Conservation (phyloP, 1,140 invertebrate genomes). For the Paraescarpia echinospica region DNA sequence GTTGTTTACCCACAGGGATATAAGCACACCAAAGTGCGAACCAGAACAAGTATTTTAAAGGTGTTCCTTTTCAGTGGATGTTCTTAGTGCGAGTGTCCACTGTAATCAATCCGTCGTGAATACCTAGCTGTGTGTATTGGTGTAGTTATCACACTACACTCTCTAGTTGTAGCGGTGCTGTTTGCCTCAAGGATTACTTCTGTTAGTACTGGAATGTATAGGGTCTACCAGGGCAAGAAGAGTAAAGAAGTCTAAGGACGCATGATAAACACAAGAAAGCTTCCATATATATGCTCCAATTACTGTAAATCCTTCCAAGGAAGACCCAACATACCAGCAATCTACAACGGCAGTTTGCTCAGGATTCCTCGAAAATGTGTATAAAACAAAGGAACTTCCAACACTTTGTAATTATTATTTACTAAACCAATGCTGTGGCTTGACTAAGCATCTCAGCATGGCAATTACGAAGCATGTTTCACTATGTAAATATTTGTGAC, state of each 20-base stretch:
- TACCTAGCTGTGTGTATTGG: too few relatives aligned
- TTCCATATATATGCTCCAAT: not conserved
- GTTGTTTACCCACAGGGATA: too few relatives aligned
- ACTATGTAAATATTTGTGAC: not conserved
- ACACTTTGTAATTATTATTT: not conserved
- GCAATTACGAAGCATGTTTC: not conserved
- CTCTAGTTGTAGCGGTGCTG: too few relatives aligned
- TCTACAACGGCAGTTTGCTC: not conserved
- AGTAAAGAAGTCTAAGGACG: not conserved
- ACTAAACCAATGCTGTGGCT: not conserved
- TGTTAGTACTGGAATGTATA: too few relatives aligned
- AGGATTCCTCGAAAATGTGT: not conserved
- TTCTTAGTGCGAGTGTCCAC: too few relatives aligned
- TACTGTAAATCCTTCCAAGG: not conserved
- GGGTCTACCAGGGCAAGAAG: too few relatives aligned
- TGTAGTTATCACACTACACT: too few relatives aligned
- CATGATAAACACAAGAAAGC: not conserved
- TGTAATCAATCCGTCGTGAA: too few relatives aligned
- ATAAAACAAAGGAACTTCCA: not conserved
- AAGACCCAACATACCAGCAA: not conserved
- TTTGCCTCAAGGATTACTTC: too few relatives aligned
- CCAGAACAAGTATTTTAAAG: too few relatives aligned
- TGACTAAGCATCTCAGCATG: not conserved
- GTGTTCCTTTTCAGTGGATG: too few relatives aligned
- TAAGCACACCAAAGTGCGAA: too few relatives aligned